phyloP scores from a whole-genome alignment of 1,140 invertebrate genomes.

The Capitella teleta region DNA sequence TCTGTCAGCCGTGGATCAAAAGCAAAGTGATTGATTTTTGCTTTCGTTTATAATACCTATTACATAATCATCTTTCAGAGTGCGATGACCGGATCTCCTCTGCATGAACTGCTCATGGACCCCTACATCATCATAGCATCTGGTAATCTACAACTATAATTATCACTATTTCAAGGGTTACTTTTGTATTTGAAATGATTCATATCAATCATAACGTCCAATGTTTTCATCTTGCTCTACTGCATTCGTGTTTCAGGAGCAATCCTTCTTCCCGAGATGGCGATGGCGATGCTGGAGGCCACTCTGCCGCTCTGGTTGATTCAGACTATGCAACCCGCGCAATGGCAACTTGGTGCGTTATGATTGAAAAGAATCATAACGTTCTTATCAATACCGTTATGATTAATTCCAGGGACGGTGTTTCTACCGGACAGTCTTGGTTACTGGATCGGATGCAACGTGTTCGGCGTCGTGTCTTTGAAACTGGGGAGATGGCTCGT shows the following conservation, averaged over 20 bases:
- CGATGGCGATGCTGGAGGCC: conserved; percentile 92
- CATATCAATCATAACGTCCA: not conserved
- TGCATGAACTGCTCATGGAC: conserved; percentile 76
- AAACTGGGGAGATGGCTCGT: conserved; percentile 92
- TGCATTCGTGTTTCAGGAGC: conserved; percentile 52
- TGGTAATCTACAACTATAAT: conserved; percentile 32
- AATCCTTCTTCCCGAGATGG: conserved; percentile 95
- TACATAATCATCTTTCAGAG: too few species aligned
- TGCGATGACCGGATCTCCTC: conserved; percentile 82
- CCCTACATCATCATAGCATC: conserved; percentile 72
- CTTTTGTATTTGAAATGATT: not conserved
- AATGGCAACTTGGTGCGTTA: conserved; percentile 60
- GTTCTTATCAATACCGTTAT: not conserved
- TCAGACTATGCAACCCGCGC: conserved; percentile 80
- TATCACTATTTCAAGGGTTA: not conserved
- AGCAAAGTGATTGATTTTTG: too few species aligned
- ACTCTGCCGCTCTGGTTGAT: conserved; percentile 92
- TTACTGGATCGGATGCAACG: conserved; percentile 90
- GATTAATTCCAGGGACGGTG: conserved; percentile 51
- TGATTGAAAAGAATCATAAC: not conserved
- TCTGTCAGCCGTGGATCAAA: too few species aligned
- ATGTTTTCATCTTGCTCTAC: not conserved
- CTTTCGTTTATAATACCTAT: too few species aligned
- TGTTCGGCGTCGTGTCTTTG: conserved; percentile 89
- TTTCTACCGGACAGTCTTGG: conserved; percentile 92